Evolutionary conservation across 2,113 vertebrate species (phyloP), one percentile per base, ranked within the genome.

Genomic region (Octodon degus): DNA sequence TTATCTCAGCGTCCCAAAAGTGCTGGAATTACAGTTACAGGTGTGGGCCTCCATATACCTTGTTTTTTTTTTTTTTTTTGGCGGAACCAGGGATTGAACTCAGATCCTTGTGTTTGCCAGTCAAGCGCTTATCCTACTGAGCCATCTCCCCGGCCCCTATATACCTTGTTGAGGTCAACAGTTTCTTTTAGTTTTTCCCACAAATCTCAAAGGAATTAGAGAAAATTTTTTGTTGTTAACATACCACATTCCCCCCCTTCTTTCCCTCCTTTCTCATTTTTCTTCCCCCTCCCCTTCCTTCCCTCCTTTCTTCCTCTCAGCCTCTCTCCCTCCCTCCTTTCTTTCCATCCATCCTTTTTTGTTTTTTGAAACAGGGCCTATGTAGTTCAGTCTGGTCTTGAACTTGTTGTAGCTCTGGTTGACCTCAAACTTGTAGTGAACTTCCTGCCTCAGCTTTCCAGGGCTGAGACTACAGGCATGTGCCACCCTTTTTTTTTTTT

Each of bases 151-250:
- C n/a, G n/a, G n/a, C n/a, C n/a, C n/a, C n/a, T n/a, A 43, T 40
- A 3, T 22, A 40, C n/a, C 22, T 22, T 74, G 17, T 84, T 96
- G 74, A 68, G 32, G 10, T 74, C 84, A 60, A 92, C 67, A 47
- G 0, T 80, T 87, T 86, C 22, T 89, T 25, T 93, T n/a, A 34
- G 6, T 87, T 87, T 17, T 85, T 74, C 40, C 37, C 2, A 8
- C 90, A 89, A 94, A 60, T 93, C 58, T 88, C 16, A 87, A 93
- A 97, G 60, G 76, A 93, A 63, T 65, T 92, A 60, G 84, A 83
- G 47, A 83, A 86, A 89, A 91, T 40, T 40, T 87, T 93, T 72
- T 76, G 12, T 92, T 94, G 67, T 87, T 89, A 77, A 25, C 27
- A 86, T 43, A 88, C 22, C 43, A 43, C 43, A 43, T 43, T 43